Base-by-base conservation (phyloP, 2,797 vertebrate genomes). In the Limnodromus scolopaceus region DNA sequence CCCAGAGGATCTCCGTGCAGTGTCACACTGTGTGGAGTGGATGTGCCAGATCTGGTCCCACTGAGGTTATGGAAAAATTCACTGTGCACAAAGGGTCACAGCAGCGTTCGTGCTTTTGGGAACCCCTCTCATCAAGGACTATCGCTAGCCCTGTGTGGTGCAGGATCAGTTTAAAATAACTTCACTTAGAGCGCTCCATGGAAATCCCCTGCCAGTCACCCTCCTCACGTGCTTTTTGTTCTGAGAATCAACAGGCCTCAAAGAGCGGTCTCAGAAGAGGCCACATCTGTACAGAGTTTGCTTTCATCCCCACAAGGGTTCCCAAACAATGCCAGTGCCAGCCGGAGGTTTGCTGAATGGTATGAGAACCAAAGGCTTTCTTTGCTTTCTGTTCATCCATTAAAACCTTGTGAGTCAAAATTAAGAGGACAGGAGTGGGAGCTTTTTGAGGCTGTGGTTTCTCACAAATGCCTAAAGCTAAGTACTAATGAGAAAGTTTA, bases 201-300 rank as follows among this genome's bases (percentile, higher is more conserved):
- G 53, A 97, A 97, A 96, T 94, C 84, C 68, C 89, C 75, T 89
- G 74, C 81, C 88, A 84, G 80, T 89, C 90, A 87, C 64, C 38
- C 90, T 89, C 86, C 71, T 95, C 94, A 96, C 41, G 46, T 96
- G 90, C 65, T 91, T 96, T 94, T 97, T 84, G 70, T 96, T 91
- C 93, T 93, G 93, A 80, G 68, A 96, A 95, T 92, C 86, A 93
- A 82, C 85, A 92, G 96, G 71, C 70, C 94, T 96, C 84, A 85
- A 85, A 96, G 81, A 61, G 64, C 19, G 1, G 86, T 32, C 92
- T 96, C 53, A 82, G 92, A 95, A 95, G 95, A 96, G 93, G 88
- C 92, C 93, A 93, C 96, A 96, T 96, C 94, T 95, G 89, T 96
- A 91, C 68, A 87, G 90, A 95, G 63, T 97, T 96, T 97, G 78